A percentile compares a stretch with the other conserved stretches of the same genome.
Conservation (phyloP, 92 coral and sea anemone species). For the Parazoanthus swiftii region DNA sequence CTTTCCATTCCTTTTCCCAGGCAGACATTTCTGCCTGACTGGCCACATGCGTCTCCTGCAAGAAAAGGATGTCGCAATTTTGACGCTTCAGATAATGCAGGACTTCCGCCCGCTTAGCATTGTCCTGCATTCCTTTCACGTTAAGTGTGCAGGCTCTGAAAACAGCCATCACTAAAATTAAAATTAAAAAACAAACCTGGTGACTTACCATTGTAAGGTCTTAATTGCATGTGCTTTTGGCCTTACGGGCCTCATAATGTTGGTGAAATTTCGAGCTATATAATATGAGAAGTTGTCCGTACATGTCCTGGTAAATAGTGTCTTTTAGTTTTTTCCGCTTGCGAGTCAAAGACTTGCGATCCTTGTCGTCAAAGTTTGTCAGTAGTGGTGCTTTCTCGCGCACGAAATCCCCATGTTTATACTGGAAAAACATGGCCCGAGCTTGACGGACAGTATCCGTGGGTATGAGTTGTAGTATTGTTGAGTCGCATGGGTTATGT, state of each 20-base stretch:
- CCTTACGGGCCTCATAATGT: background rate
- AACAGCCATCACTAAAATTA: background rate
- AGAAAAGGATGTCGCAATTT: conserved; percentile 17
- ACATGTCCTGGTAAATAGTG: background rate
- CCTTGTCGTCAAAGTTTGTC: background rate
- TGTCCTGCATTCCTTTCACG: conserved; percentile 16
- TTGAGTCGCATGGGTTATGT: background rate
- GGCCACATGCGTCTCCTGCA: conserved; percentile 13
- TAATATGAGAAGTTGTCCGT: background rate
- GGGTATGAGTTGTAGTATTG: background rate
- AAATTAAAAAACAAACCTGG: background rate
- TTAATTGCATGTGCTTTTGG: background rate
- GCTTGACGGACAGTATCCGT: background rate
- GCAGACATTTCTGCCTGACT: background rate
- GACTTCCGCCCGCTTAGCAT: conserved; percentile 8
- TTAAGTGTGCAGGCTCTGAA: conserved; percentile 9
- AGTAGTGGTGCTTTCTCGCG: background rate
- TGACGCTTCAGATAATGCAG: conserved; percentile 3
- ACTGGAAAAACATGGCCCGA: background rate
- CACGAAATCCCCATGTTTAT: background rate
- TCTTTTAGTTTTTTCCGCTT: background rate
- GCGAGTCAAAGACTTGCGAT: background rate
- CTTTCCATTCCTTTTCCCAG: conserved; percentile 10
- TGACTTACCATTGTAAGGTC: background rate
- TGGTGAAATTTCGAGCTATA: background rate